Base-by-base conservation (phyloP, 2,888 invertebrate genomes). In the Agonopterix heracliana region DNA sequence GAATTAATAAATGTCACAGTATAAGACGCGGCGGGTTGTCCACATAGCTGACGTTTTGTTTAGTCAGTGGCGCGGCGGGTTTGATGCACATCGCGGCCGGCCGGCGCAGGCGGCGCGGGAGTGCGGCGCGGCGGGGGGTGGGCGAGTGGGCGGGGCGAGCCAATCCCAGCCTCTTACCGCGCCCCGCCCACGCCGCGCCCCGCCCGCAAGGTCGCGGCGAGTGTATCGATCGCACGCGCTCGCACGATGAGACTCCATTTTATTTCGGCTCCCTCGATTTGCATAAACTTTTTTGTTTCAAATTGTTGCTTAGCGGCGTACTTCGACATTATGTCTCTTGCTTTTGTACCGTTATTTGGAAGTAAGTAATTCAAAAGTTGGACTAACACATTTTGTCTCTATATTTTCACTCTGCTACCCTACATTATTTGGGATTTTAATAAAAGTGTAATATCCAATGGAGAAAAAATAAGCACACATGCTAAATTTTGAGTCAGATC, bases 231-330 rank as follows among this genome's bases (percentile, higher is more conserved):
- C 88, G 84, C 78, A 82, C 81, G 81, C 84, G 82, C 75, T 64
- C 68, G 62, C 61, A 57, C 65, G 60, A 63, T 57, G 63, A 70
- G 84, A 83, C 84, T 85, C 86, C 88, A 88, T 89, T 89, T 87
- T 87, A 87, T 86, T 86, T 85, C 78, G 80, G 77, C 74, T 81
- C 70, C 71, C 74, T 66, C 69, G 78, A 87, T 88, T 87, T 87
- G 87, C 87, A 87, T 88, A 85, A 82, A 78, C 73, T 81, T 81
- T 81, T 83, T 84, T 81, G 78, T 82, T 80, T 77, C 73, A 66
- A 78, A 75, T 78, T 72, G 71, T 70, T 68, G 65, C 66, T 71
- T 67, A 65, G 61, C 67, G 60, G 57, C 61, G 63, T 58, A 63
- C 62, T 63, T 61, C 54, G 60, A 56, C 54, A 57, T 56, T 44